These are phyloP conservation scores for Microvelia longipes DNA, from an alignment of 1,140 invertebrate genomes.

Conservation along the genomic window DNA sequence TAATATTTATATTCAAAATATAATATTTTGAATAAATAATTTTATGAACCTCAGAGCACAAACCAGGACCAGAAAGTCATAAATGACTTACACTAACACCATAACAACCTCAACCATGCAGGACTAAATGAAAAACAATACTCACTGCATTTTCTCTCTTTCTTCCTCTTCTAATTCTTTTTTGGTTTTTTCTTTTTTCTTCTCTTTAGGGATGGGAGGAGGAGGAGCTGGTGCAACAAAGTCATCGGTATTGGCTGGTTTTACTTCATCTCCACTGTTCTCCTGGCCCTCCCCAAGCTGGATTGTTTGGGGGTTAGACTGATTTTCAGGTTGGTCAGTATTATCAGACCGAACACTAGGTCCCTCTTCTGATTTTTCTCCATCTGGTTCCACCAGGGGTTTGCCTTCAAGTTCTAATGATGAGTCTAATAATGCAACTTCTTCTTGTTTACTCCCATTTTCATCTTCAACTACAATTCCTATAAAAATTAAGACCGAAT, in stretches of 20 bases:
- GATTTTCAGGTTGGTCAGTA: neutral
- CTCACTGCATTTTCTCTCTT: slow-evolving; percentile 27
- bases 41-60: no score
- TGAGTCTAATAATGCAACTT: neutral
- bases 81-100: no score
- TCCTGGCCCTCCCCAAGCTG: neutral
- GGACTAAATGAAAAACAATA: no score
- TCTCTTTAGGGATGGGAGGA: slow-evolving; percentile 13
- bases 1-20: no score
- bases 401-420: neutral
- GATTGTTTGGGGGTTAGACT: neutral
- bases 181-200: slow-evolving; percentile 23
- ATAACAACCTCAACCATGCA: no score
- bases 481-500: neutral
- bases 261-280: neutral
- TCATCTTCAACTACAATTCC: slow-evolving; percentile 1
- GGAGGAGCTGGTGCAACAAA: neutral
- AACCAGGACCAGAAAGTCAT: no score
- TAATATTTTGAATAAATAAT: no score
- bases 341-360: neutral
- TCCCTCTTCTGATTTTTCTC: slow-evolving; percentile 8
- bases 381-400: slow-evolving; percentile 3
- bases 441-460: neutral
- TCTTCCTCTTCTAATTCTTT: slow-evolving; percentile 27
- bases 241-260: neutral